Evolutionary conservation across 1,140 invertebrate species (phyloP), one percentile per base, ranked within the genome.

Genomic region (Ceratitis capitata): DNA sequence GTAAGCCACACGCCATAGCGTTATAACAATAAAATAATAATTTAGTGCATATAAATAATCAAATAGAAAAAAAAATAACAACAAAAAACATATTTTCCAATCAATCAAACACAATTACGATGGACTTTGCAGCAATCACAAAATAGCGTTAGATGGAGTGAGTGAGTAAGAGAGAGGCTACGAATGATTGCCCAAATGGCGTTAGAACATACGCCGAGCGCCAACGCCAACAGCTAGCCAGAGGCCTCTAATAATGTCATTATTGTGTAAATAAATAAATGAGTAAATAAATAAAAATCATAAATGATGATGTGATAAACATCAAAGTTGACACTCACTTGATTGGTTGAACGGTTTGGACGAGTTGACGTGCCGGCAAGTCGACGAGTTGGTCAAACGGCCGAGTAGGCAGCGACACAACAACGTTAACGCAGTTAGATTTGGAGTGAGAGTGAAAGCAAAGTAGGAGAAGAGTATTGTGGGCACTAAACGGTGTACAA

Each of bases 201-300:
- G 19, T 45, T 6, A 12, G n/a, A 23, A 9, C n/a, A 12, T 45
- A 45, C 39, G n/a, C n/a, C 12, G 12, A 12, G 4, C 23, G 10
- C 16, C 69, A 78, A 45, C n/a, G n/a, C 39, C 39, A n/a, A 9
- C 69, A 78, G 9, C 69, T 45, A 45, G 39, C 69, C 39, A 26
- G 69, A 78, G 69, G 69, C 39, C 69, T 78, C 39, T 78, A 78
- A 78, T 78, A 78, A 78, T 42, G 39, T n/a, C 39, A 78, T 78
- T 78, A 78, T 78, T 78, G 69, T 78, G 39, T 78, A 78, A 78
- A 78, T 78, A 78, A 45, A 45, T 78, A 78, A 78, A 78, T 78
- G 45, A 74, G 64, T 74, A 74, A 74, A 74, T 74, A 74, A 78
- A 47, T 78, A 45, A 78, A n/a, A 42, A 45, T 78, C 42, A 78